A percentile compares a stretch with the other conserved stretches of the same genome.
Conservation (phyloP, 2,888 invertebrate genomes). For the Agelastica alni region DNA sequence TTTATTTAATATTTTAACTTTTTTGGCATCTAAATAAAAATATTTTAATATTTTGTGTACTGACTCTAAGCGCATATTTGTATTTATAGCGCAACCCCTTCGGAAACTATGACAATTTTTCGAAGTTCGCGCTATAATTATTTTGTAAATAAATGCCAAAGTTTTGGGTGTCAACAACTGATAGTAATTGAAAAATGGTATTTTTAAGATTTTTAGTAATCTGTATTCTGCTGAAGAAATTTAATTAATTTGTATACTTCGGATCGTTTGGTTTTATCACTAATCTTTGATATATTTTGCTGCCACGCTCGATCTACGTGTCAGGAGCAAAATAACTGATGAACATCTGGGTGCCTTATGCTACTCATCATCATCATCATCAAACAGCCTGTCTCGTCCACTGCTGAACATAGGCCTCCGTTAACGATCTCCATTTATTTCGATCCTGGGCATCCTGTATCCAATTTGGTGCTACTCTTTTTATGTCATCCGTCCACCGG, state of each 20-base stretch:
- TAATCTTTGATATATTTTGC: conserved; percentile 14
- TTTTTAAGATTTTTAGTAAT: conserved; percentile 15
- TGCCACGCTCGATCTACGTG: conserved; percentile 25
- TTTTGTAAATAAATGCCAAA: conserved; percentile 32
- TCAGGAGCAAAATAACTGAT: conserved; percentile 21
- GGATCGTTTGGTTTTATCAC: conserved; percentile 7
- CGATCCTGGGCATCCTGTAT: no score
- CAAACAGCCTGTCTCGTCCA: no score
- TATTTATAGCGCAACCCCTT: conserved; percentile 21
- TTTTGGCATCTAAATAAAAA: conserved; percentile 38
- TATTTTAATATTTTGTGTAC: conserved; percentile 34
- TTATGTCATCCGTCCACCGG: no score
- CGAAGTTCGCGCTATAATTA: conserved; percentile 19
- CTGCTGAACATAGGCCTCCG: no score
- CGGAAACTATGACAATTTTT: conserved; percentile 32
- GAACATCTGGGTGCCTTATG: conserved; percentile 16
- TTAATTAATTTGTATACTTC: conserved; percentile 17
- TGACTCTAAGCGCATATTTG: conserved; percentile 27
- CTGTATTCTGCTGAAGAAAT: conserved; percentile 23
- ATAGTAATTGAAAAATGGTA: conserved; percentile 8
- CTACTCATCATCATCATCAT: no score
- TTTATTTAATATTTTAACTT: conserved; percentile 36
- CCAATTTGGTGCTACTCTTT: no score
- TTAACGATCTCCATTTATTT: no score
- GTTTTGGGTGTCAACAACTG: conserved; percentile 18